phyloP scores from a whole-genome alignment of 2,797 vertebrate genomes.

The Lemur catta region DNA sequence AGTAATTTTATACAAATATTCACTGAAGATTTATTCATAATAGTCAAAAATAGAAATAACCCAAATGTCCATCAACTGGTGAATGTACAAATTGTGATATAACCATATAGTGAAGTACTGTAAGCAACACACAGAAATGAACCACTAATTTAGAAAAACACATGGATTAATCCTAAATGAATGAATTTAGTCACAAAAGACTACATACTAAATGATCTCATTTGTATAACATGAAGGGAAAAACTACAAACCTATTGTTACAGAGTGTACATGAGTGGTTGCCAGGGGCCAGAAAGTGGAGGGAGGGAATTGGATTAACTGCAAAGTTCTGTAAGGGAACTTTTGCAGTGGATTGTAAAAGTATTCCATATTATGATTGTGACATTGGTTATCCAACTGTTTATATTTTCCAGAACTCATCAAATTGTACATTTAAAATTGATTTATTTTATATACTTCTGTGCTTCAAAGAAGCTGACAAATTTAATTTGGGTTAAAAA shows the following conservation, averaged over 20 bases:
- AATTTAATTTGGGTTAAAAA: neutral
- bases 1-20: neutral
- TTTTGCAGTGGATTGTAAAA: neutral
- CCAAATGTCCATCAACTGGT: neutral
- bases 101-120: neutral
- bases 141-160: neutral
- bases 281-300: neutral
- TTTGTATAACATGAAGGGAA: neutral
- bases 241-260: neutral
- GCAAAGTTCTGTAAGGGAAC: neutral
- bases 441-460: neutral
- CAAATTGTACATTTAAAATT: neutral
- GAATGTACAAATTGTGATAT: neutral
- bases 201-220: neutral
- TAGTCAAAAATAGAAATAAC: neutral
- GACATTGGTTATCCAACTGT: neutral
- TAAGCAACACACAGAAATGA: neutral
- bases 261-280: neutral
- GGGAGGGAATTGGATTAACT: neutral
- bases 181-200: neutral
- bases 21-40: neutral
- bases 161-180: neutral
- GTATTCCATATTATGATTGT: neutral
- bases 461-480: neutral
- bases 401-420: neutral